Base-by-base conservation (phyloP, 2,113 vertebrate genomes). In the Rostratula benghalensis region DNA sequence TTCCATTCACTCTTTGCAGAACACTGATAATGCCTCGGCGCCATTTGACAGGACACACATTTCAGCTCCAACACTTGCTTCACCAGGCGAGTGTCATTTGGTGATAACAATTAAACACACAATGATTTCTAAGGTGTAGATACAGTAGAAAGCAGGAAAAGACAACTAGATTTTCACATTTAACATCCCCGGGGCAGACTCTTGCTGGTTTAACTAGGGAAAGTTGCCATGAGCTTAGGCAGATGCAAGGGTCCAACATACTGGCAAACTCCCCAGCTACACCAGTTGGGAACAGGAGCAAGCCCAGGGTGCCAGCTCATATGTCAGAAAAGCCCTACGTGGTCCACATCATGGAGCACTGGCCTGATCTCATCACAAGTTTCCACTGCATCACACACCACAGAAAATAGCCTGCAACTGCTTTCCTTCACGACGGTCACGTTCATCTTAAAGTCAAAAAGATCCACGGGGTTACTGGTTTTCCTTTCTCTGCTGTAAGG, bases 271-370 rank as follows among this genome's bases (percentile, higher is more conserved):
- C 71, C 61, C 35, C 88, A 45, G 74, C 43, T 59, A 7, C 85
- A 54, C 17, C 63, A 61, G 60, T 3, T 31, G 35, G 71, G 64
- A 74, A 63, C 1, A 4, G 48, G 48, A 67, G 67, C 45, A 14
- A 65, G 64, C 28, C 48, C 63, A 24, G 0, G 0, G 69, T 3
- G 1, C 6, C 3, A 76, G 78, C 68, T 11, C 4, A 0, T 10
- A 1, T 1, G 13, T 63, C 67, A 86, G 73, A 45, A 86, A 46
- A 71, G 35, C 88, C 88, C 79, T 69, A n/a, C 25, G 11, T 6
- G 3, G 75, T 9, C 33, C 10, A 3, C 1, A 7, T 8, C 50
- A 25, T 0, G 11, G n/a, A 89, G 64, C 68, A 24, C 17, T 5
- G 28, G 63, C 50, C 70, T 65, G 35, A 13, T 31, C n/a, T 50